phyloP scores from a whole-genome alignment of 2,113 vertebrate genomes.

The Passer montanus region DNA sequence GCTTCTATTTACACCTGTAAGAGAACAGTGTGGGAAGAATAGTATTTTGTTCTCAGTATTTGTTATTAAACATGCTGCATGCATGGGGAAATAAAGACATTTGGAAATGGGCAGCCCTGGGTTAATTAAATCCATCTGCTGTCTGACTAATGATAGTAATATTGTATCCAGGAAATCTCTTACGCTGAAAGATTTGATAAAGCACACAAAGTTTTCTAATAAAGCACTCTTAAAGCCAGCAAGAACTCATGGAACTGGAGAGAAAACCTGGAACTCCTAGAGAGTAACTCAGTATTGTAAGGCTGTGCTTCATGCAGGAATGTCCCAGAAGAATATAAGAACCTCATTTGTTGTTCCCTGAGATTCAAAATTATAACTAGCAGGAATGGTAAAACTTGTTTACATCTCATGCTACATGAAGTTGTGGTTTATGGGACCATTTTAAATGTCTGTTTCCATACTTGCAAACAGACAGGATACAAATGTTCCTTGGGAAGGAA shows the following conservation, averaged over 20 bases:
- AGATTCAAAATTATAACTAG: background rate
- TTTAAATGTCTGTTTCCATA: background rate
- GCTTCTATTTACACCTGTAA: background rate
- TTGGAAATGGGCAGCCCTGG: background rate
- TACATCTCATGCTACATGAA: background rate
- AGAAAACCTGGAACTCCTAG: background rate
- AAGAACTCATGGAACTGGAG: background rate
- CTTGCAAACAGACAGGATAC: background rate
- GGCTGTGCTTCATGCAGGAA: background rate
- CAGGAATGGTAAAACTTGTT: background rate
- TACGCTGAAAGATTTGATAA: background rate
- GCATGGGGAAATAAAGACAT: background rate
- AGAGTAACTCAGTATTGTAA: background rate
- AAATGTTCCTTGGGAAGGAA: background rate
- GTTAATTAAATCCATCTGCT: conserved; percentile 52
- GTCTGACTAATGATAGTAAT: conserved; percentile 22
- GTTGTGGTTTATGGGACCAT: background rate
- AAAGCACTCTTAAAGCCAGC: background rate
- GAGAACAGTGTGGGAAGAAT: background rate
- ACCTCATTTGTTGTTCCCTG: background rate
- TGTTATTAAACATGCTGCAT: background rate
- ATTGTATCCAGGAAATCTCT: background rate
- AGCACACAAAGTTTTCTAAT: background rate
- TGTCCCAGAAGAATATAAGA: background rate
- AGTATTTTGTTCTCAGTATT: background rate